Evolutionary conservation across 1,140 invertebrate species (phyloP).

Genomic region (Coenobita brevimanus): DNA sequence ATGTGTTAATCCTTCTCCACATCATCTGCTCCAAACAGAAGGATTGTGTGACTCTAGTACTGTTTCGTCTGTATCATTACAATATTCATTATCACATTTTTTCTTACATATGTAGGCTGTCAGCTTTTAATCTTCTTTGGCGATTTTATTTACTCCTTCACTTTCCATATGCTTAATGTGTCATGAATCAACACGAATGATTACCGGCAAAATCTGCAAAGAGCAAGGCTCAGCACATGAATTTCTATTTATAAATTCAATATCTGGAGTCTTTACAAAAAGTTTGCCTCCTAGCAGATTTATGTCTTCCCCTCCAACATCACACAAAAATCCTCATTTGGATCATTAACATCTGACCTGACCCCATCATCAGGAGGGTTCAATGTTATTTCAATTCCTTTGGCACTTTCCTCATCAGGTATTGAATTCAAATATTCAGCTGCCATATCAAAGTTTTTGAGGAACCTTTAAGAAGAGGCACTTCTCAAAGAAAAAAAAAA

Average conservation of each 20-base stretch:
- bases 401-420: no score
- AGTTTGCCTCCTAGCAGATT: neutral
- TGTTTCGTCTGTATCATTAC: neutral
- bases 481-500: no score
- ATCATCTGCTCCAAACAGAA: constrained; percentile 1
- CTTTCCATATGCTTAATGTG: neutral
- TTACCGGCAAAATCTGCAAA: neutral
- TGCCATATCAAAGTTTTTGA: constrained; percentile 19
- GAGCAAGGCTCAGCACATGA: neutral
- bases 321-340: neutral
- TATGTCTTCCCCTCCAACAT: constrained; percentile 1
- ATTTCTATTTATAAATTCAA: no score
- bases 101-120: neutral
- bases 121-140: neutral
- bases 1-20: constrained; percentile 10
- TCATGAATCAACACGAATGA: neutral
- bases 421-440: constrained; percentile 4
- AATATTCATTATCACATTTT: neutral
- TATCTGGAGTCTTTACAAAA: no score
- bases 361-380: constrained; percentile 11
- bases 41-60: neutral
- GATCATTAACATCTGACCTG: constrained; percentile 9
- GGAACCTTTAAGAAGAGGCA: no score
- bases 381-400: no score
- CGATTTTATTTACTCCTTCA: neutral